Evolutionary conservation across 1,140 invertebrate genomes (phyloP).

Genomic region (Neoseiulus cucumeris): DNA sequence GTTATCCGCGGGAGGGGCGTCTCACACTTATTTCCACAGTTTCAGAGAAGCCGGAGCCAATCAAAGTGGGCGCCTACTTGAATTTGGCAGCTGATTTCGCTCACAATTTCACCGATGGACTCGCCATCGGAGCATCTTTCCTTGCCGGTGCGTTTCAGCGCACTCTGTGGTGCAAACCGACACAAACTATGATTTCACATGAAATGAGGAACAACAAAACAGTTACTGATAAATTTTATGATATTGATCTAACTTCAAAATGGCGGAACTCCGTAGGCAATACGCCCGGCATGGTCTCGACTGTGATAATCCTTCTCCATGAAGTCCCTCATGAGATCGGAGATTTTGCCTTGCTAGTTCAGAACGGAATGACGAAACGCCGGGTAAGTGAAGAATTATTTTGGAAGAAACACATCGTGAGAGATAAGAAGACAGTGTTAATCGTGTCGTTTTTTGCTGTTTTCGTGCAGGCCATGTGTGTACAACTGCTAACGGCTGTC

Average conservation of each 20-base stretch:
- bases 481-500: conserved; percentile 77
- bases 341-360: conserved; percentile 88
- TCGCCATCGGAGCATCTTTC: conserved; percentile 91
- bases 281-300: conserved; percentile 61
- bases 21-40: not conserved
- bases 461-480: conserved; percentile 51
- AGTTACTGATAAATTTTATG: not conserved
- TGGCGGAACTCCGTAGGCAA: conserved; percentile 19
- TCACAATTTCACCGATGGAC: conserved; percentile 90
- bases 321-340: conserved; percentile 97
- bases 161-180: conserved; percentile 26
- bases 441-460: conserved; percentile 18
- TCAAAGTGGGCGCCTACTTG: conserved; percentile 77
- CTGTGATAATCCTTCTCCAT: conserved; percentile 77
- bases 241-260: not conserved
- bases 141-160: conserved; percentile 45
- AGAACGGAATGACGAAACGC: conserved; percentile 67
- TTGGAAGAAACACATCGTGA: too few species aligned
- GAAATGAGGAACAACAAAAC: conserved; percentile 3
- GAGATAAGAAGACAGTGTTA: too few species aligned
- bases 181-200: too few species aligned
- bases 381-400: conserved; percentile 41
- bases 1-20: too few species aligned
- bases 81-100: conserved; percentile 85
- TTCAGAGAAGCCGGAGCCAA: conserved; percentile 24